Conservation (phyloP, 2,113 vertebrate species). For the Cathartes aura region DNA sequence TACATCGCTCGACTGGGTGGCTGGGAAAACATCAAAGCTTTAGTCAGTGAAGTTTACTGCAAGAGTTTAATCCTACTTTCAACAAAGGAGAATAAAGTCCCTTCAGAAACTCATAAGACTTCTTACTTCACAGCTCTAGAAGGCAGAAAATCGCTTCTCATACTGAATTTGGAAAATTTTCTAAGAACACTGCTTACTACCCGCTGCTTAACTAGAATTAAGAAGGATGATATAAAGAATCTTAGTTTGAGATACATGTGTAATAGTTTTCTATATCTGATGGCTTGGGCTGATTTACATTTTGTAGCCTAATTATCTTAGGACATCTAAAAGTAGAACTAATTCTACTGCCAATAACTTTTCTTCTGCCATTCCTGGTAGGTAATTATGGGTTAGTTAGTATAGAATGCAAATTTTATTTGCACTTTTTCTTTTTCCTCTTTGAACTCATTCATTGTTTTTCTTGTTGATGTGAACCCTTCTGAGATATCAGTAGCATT, state of each 20-base stretch:
- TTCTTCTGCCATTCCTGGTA: not conserved
- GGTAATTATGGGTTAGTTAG: not conserved
- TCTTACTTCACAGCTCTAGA: not conserved
- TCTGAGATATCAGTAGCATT: not conserved
- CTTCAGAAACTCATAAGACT: not conserved
- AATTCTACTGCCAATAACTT: not conserved
- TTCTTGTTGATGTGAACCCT: not conserved
- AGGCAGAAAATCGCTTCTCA: not conserved
- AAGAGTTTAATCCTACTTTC: not conserved
- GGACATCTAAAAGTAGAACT: not conserved
- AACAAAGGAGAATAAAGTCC: not conserved
- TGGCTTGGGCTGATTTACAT: not conserved
- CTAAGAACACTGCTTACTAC: not conserved
- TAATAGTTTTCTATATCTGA: not conserved
- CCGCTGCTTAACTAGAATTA: not conserved
- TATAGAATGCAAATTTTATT: not conserved
- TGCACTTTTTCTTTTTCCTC: not conserved
- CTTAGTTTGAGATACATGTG: not conserved
- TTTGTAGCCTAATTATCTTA: not conserved
- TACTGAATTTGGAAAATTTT: not conserved
- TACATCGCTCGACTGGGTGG: fast-evolving
- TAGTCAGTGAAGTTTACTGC: not conserved
- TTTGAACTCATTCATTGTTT: not conserved
- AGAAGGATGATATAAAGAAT: not conserved
- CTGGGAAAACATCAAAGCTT: not conserved